Evolutionary conservation across 1,140 invertebrate species (phyloP), one percentile per base, ranked within the genome.

Genomic region (Tribolium castaneum): DNA sequence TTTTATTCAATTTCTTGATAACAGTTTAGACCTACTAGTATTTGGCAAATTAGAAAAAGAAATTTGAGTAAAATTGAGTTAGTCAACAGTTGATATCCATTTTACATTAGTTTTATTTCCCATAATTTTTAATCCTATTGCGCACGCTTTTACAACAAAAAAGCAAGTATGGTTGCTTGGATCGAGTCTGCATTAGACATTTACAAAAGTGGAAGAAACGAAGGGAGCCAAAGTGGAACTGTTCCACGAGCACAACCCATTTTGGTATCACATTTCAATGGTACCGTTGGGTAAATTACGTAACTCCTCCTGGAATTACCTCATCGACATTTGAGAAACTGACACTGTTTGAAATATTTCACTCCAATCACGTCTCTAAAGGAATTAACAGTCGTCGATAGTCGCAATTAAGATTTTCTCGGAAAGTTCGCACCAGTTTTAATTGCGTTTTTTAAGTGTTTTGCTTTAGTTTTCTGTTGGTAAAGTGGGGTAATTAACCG

Each of bases 331-430:
- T 45, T 45, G 5, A 45, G 39, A 45, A 45, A 45, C n/a, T 45
- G 39, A 45, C 39, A 45, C 39, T 12, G 25, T 12, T 12, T 66
- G 30, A 25, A 59, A 59, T 59, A 59, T 59, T 35, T 66, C 25
- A 66, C n/a, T 66, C 59, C 10, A n/a, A 35, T 66, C 59, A 66
- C 59, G 54, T 59, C 54, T 25, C 12, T 22, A 22, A 12, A 35
- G 59, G 59, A 66, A 66, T 66, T 66, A 66, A 35, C 59, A 66
- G 30, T 30, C 14, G 14, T 16, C 16, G 19, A 16, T n/a, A 22
- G n/a, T 14, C 5, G 59, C 59, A 66, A 66, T 66, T 66, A 66
- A 66, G 59, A 66, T 66, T 66, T 66, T 66, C 59, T 66, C 59
- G 30, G 59, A 66, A 66, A 22, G 25, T 66, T 66, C 59, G 25